phyloP scores from a whole-genome alignment of 2,113 vertebrate species.

The Aptenodytes patagonicus region DNA sequence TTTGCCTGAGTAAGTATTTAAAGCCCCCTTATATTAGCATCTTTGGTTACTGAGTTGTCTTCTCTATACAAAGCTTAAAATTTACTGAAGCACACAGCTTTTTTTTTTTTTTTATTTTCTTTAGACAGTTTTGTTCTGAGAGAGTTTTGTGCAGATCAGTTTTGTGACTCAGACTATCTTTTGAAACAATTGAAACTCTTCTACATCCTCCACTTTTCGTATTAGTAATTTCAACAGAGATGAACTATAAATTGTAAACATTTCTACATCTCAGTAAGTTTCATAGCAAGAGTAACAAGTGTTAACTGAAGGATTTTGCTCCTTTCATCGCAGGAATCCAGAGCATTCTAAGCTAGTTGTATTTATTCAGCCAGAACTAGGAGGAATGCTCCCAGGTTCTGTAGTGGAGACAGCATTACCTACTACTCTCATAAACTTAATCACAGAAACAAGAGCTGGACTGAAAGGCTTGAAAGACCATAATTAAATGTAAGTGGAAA shows the following conservation, averaged over 20 bases:
- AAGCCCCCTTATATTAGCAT: too few species aligned
- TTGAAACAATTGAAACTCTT: background rate
- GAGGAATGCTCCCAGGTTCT: slow-evolving; percentile 57
- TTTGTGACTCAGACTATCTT: background rate
- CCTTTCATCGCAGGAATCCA: slow-evolving; percentile 60
- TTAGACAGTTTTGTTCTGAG: background rate
- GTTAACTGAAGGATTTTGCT: background rate
- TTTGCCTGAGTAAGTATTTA: slow-evolving; percentile 56
- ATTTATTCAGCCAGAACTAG: slow-evolving; percentile 69
- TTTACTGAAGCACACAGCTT: background rate
- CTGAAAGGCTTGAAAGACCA: background rate
- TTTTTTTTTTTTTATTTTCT: background rate
- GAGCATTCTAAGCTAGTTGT: slow-evolving; percentile 54
- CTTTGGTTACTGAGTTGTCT: background rate
- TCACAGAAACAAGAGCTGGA: slow-evolving; percentile 53
- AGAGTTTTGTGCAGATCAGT: background rate
- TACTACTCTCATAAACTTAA: slow-evolving; percentile 51
- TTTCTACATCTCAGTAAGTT: background rate
- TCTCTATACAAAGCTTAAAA: background rate
- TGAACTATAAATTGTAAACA: background rate
- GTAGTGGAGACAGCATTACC: slow-evolving; percentile 66
- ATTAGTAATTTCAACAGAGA: too few species aligned
- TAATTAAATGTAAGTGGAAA: background rate
- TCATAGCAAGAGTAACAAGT: background rate
- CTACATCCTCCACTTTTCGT: background rate